Evolutionary conservation across 2,888 invertebrate genomes (phyloP), one percentile per base, ranked within the genome.

Genomic region (Camponotus fellah): DNA sequence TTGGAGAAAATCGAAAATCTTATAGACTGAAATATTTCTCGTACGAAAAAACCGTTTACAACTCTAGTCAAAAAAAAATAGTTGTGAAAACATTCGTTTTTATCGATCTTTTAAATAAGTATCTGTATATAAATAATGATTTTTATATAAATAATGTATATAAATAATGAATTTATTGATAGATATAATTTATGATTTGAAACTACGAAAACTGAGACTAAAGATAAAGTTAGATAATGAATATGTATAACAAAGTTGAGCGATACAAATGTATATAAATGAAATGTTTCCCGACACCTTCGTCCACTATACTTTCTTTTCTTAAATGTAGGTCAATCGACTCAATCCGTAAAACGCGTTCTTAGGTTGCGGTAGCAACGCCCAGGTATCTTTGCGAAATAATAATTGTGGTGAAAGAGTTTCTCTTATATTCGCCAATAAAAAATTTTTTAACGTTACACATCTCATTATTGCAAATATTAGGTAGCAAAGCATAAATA

Each of bases 321-420:
- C 79, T 71, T 71, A 79, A 79, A 79, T 79, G 58, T 79, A 72
- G 79, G 79, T 72, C 58, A 72, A 79, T 79, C 72, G 72, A 60
- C 74, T 43, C 43, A 72, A 79, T 60, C 72, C 69, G 32, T 69
- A 77, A 68, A 77, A 69, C 71, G 76, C 58, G 79, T 72, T 71
- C 72, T 71, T 60, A 72, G 43, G 34, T 79, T 79, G 17, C 79
- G 46, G 43, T 71, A 77, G 77, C 71, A 32, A 71, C 49, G 43
- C 69, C 58, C 71, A 69, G 56, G 26, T n/a, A 17, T 0, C 2
- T 79, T 79, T 79, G 58, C 74, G 72, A 79, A 72, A 79, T 79
- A 46, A 79, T 71, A 68, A 71, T 34, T 71, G 34, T 21, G 34
- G 58, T 26, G 58, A 79, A 53, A n/a, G 58, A 79, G 56, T 77